Conservation (phyloP, 2,797 vertebrate genomes). For the Leucoraja ocellata region DNA sequence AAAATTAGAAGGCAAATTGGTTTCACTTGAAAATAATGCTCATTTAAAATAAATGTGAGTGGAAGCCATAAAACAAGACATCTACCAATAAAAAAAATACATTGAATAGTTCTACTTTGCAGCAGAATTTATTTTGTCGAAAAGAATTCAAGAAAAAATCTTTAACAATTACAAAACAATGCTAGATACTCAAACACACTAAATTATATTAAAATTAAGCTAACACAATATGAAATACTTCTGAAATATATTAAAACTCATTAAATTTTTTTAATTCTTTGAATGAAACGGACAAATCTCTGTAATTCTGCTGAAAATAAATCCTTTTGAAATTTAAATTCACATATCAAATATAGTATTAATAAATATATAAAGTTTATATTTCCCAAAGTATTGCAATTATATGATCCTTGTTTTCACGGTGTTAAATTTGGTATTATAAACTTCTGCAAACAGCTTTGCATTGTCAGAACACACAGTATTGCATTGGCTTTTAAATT, state of each 20-base stretch:
- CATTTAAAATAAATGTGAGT: neutral
- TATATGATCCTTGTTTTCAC: neutral
- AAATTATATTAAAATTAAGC: neutral
- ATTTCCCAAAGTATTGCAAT: neutral
- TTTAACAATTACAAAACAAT: neutral
- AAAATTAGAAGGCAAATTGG: neutral
- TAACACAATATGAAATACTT: neutral
- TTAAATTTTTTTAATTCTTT: neutral
- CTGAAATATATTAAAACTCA: neutral
- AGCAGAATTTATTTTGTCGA: neutral
- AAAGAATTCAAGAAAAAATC: neutral
- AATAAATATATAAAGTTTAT: neutral
- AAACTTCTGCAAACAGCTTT: neutral
- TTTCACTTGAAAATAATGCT: neutral
- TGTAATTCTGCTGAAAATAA: neutral
- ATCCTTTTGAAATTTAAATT: neutral
- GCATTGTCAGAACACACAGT: slow-evolving; percentile 31
- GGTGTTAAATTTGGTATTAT: neutral
- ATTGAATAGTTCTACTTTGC: slow-evolving; percentile 2
- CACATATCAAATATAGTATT: neutral
- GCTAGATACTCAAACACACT: neutral
- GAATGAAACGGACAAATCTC: neutral
- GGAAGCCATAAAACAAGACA: neutral
- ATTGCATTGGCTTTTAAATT: slow-evolving; percentile 36
- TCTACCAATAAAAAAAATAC: slow-evolving; percentile 2